A percentile compares a stretch with the other conserved stretches of the same genome.
Conservation (phyloP, 2,888 invertebrate genomes). For the Drosophila neotestacea region DNA sequence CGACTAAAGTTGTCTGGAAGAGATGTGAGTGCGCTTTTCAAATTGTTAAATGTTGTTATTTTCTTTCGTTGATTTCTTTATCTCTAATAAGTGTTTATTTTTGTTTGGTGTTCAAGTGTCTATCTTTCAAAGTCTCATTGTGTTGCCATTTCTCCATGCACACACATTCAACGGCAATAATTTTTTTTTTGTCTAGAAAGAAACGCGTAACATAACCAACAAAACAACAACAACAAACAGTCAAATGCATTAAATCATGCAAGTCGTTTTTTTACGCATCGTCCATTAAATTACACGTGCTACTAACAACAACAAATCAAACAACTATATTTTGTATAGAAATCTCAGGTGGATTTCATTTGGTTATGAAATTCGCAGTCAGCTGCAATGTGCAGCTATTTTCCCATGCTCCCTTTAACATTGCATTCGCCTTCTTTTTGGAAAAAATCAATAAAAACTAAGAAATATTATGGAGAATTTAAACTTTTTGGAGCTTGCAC, state of each 20-base stretch:
- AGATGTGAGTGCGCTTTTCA: conserved; percentile 84
- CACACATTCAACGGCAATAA: conserved; percentile 54
- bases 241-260: conserved; percentile 16
- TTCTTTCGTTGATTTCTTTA: conserved; percentile 52
- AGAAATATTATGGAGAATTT: conserved; percentile 35
- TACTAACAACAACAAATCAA: background rate
- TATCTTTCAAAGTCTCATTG: conserved; percentile 56
- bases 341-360: conserved; percentile 20
- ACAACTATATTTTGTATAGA: background rate
- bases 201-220: conserved; percentile 47
- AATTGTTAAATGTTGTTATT: conserved; percentile 55
- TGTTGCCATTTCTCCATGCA: conserved; percentile 55
- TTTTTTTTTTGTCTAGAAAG: conserved; percentile 29
- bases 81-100: conserved; percentile 51
- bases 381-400: conserved; percentile 60
- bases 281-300: conserved; percentile 45
- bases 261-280: conserved; percentile 7
- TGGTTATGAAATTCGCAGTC: conserved; percentile 52
- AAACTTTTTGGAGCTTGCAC: conserved; percentile 38
- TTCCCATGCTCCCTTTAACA: conserved; percentile 19
- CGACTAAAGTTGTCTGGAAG: conserved; percentile 86
- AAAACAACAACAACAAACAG: conserved; percentile 45
- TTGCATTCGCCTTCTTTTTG: conserved; percentile 27
- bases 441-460: conserved; percentile 71
- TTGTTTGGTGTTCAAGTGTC: conserved; percentile 63